Conservation (phyloP, 2,888 invertebrate genomes). For the Leptopilina drosophilae region DNA sequence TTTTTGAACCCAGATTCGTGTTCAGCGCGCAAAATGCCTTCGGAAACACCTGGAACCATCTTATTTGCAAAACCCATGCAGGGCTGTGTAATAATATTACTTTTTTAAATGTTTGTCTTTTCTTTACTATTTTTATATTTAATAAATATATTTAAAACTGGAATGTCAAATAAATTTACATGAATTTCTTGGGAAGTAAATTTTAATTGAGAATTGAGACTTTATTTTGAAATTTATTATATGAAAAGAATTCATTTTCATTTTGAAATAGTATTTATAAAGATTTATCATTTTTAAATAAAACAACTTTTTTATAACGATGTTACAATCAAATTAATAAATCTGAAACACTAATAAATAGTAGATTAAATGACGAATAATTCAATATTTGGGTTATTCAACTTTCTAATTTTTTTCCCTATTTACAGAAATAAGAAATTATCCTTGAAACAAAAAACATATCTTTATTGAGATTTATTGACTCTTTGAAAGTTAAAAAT, state of each 20-base stretch:
- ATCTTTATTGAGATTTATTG: neutral
- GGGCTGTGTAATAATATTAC: too few relatives aligned
- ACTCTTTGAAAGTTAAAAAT: neutral
- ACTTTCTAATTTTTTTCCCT: slow-evolving; percentile 5
- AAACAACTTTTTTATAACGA: neutral
- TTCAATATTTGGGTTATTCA: neutral
- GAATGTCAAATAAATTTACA: too few relatives aligned
- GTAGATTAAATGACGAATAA: neutral
- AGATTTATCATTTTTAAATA: neutral
- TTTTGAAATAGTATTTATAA: neutral
- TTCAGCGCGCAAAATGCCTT: too few relatives aligned
- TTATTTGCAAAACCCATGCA: too few relatives aligned
- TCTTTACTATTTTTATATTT: neutral
- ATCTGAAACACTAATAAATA: too few relatives aligned
- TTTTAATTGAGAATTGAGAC: too few relatives aligned
- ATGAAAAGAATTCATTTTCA: neutral
- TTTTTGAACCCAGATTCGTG: too few relatives aligned
- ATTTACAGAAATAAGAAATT: neutral
- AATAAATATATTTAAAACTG: neutral
- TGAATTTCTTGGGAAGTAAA: too few relatives aligned
- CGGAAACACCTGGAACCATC: too few relatives aligned
- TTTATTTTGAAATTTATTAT: neutral
- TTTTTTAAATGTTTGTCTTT: too few relatives aligned
- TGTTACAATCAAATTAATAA: neutral
- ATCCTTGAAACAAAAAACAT: slow-evolving; percentile 36